These are phyloP conservation scores for Rhimphoctona megacephalus DNA, from an alignment of 2,888 invertebrate genomes.

Conservation along the genomic window DNA sequence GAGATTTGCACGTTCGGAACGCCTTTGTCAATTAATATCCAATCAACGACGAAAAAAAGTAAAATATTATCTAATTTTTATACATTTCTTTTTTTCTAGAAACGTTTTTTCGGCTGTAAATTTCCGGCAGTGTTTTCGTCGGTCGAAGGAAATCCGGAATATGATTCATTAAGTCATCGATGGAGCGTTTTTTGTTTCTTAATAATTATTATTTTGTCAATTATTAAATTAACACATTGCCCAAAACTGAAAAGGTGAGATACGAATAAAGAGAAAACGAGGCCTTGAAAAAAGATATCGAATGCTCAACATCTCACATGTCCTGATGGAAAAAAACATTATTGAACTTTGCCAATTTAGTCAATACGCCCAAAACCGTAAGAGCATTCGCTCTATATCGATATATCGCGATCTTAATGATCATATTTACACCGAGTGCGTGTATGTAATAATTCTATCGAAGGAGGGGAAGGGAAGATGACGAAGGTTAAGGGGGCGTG, in stretches of 20 bases:
- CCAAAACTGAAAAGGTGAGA: not conserved
- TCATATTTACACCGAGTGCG: conserved; percentile 38
- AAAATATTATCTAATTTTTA: not conserved
- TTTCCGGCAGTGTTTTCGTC: not conserved
- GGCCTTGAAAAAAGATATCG: not conserved
- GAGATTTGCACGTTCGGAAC: not conserved
- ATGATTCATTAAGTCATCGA: no score
- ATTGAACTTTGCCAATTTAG: not conserved
- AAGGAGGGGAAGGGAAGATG: not conserved
- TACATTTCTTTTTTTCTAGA: not conserved
- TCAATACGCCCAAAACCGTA: not conserved
- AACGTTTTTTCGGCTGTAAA: not conserved
- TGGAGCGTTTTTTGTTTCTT: no score
- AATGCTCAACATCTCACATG: not conserved
- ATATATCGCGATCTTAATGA: conserved; percentile 30
- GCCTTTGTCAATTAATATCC: not conserved
- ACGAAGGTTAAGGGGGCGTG: conserved; percentile 54
- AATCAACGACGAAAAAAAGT: not conserved
- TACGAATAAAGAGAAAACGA: not conserved
- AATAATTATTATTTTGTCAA: not conserved
- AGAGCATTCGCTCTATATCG: not conserved
- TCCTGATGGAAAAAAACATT: not conserved
- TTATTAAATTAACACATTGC: not conserved
- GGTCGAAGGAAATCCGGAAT: not conserved
- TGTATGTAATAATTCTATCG: conserved; percentile 20